These are phyloP conservation scores for Microctenopoma steveboyesi DNA, from an alignment of 2,797 vertebrate species.

Conservation along the genomic window DNA sequence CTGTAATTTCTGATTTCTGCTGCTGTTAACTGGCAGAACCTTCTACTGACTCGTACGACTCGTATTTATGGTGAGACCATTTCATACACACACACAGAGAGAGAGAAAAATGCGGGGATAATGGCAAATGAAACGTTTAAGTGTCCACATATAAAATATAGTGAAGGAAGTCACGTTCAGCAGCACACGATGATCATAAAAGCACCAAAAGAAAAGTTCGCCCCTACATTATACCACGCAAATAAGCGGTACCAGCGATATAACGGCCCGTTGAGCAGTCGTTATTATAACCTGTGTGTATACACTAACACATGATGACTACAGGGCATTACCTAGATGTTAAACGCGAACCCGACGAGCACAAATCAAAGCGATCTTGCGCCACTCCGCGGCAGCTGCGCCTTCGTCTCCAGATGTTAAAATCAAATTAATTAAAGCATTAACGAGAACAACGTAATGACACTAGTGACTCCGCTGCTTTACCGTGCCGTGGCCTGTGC, in stretches of 20 bases:
- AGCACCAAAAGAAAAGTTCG: too few relatives aligned
- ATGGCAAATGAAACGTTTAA: too few relatives aligned
- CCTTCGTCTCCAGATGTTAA: background rate
- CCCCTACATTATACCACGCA: background rate
- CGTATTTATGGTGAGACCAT: too few relatives aligned
- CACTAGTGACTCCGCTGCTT: background rate
- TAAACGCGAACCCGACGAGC: too few relatives aligned
- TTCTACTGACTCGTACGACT: too few relatives aligned
- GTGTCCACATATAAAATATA: too few relatives aligned
- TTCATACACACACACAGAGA: too few relatives aligned
- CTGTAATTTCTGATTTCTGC: too few relatives aligned
- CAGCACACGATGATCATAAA: too few relatives aligned
- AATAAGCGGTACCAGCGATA: background rate
- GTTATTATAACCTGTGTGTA: background rate
- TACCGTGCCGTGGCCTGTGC: constrained; percentile 43
- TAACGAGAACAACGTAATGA: fast-evolving
- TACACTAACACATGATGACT: fast-evolving
- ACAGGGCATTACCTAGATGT: background rate
- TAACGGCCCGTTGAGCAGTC: background rate
- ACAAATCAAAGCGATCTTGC: constrained; percentile 7
- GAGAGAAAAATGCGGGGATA: too few relatives aligned
- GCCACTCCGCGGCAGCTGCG: background rate
- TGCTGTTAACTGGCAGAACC: too few relatives aligned
- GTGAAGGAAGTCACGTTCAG: too few relatives aligned
- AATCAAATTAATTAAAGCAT: background rate